Conservation (phyloP, 2,797 vertebrate genomes). For the Podarcis lilfordi region DNA sequence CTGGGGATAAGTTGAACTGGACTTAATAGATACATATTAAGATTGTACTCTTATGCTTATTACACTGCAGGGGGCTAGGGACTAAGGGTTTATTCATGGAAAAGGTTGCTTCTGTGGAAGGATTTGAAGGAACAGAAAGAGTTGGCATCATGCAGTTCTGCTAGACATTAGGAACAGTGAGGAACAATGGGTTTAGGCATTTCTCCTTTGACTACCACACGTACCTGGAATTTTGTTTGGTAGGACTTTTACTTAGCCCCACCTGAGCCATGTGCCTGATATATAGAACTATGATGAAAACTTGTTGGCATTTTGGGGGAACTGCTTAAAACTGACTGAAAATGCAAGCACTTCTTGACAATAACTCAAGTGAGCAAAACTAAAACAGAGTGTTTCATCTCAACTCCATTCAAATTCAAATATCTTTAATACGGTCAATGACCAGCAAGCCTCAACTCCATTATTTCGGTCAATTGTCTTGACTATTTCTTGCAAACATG, state of each 20-base stretch:
- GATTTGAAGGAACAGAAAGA: too few species aligned
- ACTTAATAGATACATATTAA: neutral
- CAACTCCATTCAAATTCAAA: too few species aligned
- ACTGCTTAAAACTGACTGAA: neutral
- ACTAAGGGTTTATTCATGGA: neutral
- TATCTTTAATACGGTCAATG: too few species aligned
- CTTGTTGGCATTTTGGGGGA: neutral
- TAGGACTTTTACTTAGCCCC: neutral
- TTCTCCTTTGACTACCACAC: neutral
- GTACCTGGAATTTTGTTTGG: neutral
- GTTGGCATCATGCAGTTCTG: neutral
- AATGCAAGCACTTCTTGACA: neutral
- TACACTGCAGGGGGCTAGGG: neutral
- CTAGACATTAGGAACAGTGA: neutral
- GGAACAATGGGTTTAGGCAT: neutral
- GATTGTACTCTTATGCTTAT: neutral
- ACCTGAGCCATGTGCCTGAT: neutral
- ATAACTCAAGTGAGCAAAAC: neutral
- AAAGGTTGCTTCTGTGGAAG: neutral
- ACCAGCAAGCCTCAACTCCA: too few species aligned
- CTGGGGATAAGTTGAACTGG: neutral
- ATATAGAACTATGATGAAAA: neutral
- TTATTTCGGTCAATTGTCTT: neutral
- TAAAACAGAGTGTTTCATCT: neutral
- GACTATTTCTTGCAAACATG: neutral